Evolutionary conservation across 2,888 invertebrate species (phyloP), one percentile per base, ranked within the genome.

Genomic region (Halictus quadricinctus): DNA sequence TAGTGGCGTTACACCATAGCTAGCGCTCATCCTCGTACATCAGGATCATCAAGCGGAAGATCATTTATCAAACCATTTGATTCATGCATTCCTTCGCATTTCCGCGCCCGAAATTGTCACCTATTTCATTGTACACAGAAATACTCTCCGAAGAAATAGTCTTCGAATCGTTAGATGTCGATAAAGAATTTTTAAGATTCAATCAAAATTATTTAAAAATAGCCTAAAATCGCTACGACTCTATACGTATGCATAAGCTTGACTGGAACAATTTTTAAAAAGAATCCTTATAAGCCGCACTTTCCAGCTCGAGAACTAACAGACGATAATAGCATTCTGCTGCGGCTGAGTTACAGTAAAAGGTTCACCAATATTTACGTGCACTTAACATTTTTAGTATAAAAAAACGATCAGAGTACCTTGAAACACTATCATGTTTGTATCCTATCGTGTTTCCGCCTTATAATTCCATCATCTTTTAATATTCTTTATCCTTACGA

Each of bases 1-100:
- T 83, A 88, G 79, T 36, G 75, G 72, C 70, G 72, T 66, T 85
- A 82, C 76, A 76, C 18, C 41, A 46, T 80, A 81, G 46, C n/a
- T 73, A 76, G 50, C 54, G n/a, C 64, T 12, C 43, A n/a, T 25
- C 58, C 29, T 72, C 21, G 18, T 10, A 2, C 41, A 21, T 43
- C 25, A 60, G 48, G 13, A 60, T 15, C 36, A 15, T 36, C 36
- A 29, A 18, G 36, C 25, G 60, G 25, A 25, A 13, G 18, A 66
- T 36, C 3, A 66, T 66, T 18, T 15, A 21, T 36, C 66, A 18
- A 25, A 36, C 29, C 29, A 60, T 36, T 15, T 18, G 29, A 29
- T 29, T 15, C 66, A 7, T 36, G 29, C 29, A 64, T 36, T 25
- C 29, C 29, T 1, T 29, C 29, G 29, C 1, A 29, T 29, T 29